A percentile compares a stretch with the other conserved stretches of the same genome.
These are phyloP conservation scores for Psococerastis gibbosa DNA, from an alignment of 2,888 invertebrate genomes.

Conservation along the genomic window DNA sequence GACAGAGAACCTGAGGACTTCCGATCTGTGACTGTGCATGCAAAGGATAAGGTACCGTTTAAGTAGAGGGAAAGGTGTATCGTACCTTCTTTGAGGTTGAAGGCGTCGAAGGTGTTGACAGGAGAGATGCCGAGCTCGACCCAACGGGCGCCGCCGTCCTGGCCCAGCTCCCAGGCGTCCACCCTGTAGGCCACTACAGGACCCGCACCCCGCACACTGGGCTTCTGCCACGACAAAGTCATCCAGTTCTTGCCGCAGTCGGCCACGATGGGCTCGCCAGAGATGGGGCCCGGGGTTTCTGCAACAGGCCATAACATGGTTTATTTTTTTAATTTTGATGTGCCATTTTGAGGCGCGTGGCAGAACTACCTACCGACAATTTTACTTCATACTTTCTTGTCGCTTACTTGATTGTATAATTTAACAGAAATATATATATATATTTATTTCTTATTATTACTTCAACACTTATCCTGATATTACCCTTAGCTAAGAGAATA, in stretches of 20 bases:
- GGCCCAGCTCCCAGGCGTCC: conserved; percentile 60
- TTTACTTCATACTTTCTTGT: no score
- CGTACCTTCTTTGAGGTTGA: conserved; percentile 60
- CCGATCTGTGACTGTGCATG: no score
- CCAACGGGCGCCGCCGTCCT: conserved; percentile 72
- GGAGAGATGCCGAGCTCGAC: conserved; percentile 60
- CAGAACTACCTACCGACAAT: no score
- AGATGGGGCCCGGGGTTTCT: conserved; percentile 69
- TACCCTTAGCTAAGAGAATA: no score
- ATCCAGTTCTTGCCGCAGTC: conserved; percentile 74
- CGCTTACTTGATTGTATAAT: no score
- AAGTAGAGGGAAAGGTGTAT: no score
- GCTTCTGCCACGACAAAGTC: conserved; percentile 66
- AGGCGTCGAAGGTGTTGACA: conserved; percentile 61
- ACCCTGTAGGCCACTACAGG: conserved; percentile 67
- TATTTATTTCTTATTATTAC: no score
- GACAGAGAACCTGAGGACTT: no score
- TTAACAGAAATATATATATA: no score
- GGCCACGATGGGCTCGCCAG: conserved; percentile 51
- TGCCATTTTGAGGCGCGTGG: no score
- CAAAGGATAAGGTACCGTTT: no score
- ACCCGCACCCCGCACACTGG: conserved; percentile 43
- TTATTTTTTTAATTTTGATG: neutral
- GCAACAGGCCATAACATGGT: conserved; percentile 23
- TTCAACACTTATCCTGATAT: no score